These are phyloP conservation scores for Lypha dubia DNA, from an alignment of 2,888 invertebrate species.

Conservation along the genomic window DNA sequence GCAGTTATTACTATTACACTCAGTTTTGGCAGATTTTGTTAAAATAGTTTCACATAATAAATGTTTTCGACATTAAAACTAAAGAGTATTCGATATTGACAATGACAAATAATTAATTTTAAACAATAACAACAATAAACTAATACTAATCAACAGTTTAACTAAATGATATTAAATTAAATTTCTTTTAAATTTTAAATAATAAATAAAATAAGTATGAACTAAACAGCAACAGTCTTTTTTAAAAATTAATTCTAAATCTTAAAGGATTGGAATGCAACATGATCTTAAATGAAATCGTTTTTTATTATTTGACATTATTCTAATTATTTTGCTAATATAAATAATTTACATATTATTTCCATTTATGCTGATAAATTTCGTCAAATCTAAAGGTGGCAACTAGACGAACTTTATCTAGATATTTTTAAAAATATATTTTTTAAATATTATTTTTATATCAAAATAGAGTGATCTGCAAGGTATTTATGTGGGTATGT, in stretches of 20 bases:
- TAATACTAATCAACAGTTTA: slow-evolving; percentile 52
- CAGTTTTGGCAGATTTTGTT: slow-evolving; percentile 13
- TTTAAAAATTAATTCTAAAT: slow-evolving; percentile 3
- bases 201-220: slow-evolving; percentile 20
- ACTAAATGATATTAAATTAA: slow-evolving; percentile 17
- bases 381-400: neutral
- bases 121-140: slow-evolving; percentile 59
- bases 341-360: neutral
- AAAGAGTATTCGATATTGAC: slow-evolving; percentile 32
- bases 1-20: neutral
- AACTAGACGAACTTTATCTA: neutral
- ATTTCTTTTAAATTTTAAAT: neutral
- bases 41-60: neutral
- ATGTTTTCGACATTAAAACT: neutral
- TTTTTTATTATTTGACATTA: neutral
- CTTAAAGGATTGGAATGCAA: neutral
- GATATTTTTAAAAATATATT: neutral
- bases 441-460: neutral
- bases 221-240: slow-evolving; percentile 47
- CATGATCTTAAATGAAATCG: neutral
- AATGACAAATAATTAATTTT: slow-evolving; percentile 24
- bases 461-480: neutral
- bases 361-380: neutral
- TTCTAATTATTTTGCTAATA: slow-evolving; percentile 14
- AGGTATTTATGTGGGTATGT: no score